These are phyloP conservation scores for Stenichneumon culpator DNA, from an alignment of 2,888 invertebrate species.

Conservation along the genomic window DNA sequence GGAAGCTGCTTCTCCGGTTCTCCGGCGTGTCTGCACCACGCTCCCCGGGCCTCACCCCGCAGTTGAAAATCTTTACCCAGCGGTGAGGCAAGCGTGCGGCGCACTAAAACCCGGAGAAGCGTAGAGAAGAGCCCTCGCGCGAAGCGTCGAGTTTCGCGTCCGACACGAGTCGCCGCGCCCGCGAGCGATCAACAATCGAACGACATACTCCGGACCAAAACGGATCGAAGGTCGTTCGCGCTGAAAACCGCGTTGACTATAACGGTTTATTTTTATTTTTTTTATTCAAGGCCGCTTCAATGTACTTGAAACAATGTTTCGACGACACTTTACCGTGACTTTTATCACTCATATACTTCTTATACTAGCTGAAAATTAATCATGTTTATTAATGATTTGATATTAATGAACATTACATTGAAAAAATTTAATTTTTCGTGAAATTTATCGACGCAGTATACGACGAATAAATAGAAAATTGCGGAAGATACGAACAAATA, in stretches of 20 bases:
- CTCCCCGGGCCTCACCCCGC: background rate
- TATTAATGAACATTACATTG: too few relatives aligned
- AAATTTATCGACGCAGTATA: too few relatives aligned
- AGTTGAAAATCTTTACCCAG: background rate
- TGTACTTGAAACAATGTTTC: too few relatives aligned
- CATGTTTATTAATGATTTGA: too few relatives aligned
- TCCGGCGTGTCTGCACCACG: conserved; percentile 25
- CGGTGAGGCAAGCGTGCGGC: conserved; percentile 3
- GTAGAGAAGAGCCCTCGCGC: conserved; percentile 10
- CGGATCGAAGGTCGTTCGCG: conserved; percentile 16
- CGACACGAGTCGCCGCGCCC: conserved; percentile 18
- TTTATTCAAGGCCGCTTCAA: background rate
- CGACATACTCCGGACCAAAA: conserved; percentile 57
- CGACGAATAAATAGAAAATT: too few relatives aligned
- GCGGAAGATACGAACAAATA: too few relatives aligned
- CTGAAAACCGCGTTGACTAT: conserved; percentile 27
- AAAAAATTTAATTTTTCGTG: too few relatives aligned
- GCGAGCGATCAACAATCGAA: conserved; percentile 58
- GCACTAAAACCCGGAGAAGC: background rate
- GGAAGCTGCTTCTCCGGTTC: conserved; percentile 63
- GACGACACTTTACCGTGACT: too few relatives aligned
- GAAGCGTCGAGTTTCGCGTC: conserved; percentile 60
- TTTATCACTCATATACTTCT: too few relatives aligned
- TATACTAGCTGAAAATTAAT: too few relatives aligned
- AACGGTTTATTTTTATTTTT: background rate